Base-by-base conservation (phyloP, 2,797 vertebrate species). In the Epinephelus coioides region DNA sequence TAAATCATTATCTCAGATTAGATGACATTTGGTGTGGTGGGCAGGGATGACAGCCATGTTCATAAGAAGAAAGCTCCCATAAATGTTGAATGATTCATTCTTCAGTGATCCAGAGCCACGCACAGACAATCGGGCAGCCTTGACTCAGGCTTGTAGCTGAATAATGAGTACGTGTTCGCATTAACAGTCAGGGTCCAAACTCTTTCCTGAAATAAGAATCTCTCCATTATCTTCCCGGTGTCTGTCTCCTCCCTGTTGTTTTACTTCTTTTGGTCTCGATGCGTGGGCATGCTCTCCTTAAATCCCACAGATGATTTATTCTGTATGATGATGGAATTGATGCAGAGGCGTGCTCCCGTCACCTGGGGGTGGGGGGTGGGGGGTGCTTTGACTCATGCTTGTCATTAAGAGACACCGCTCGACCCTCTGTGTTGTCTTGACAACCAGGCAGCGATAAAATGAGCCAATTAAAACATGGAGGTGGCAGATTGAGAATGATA, bases 371-470 rank as follows among this genome's bases (percentile, higher is more conserved):
- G 73, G 23, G 47, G 21, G 73, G 23, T 43, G 21, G 47, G 73
- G 23, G 47, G 21, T 62, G 79, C 79, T 84, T 89, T 90, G 90
- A 91, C 91, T 93, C 86, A 82, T 73, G 78, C 85, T 76, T 21
- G 69, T 86, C 92, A 89, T 92, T 91, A 92, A 70, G 82, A 88
- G 66, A 88, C 67, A 54, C 27, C 9, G 30, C 73, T 87, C 62
- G 82, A 67, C 84, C 79, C 60, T 80, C 55, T 44, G 64, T 38
- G 93, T 94, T 91, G 92, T 90, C 92, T 69, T 88, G 91, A 91
- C 90, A 92, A 94, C 91, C 54, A 47, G 54, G 61, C 76, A 50
- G 74, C 49, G 51, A 84, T 83, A 69, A 76, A 85, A 87, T 23
- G 55, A 88, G 79, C 86, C 89, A 89, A 92, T 94, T 90, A 93